Evolutionary conservation across 2,888 invertebrate species (phyloP), one percentile per base, ranked within the genome.

Genomic region (Diarsia brunnea): DNA sequence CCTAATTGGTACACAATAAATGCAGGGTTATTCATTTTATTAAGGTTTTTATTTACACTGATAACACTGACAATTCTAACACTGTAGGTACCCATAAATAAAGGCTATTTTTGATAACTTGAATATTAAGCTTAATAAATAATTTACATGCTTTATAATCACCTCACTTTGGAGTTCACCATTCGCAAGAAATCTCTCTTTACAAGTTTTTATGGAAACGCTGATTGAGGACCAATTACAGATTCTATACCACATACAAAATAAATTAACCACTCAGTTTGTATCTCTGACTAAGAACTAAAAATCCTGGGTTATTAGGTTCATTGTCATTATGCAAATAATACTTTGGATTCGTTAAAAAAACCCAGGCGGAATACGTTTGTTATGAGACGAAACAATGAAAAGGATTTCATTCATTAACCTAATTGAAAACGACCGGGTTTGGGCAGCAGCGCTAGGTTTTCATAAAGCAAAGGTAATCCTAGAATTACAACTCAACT

Each of bases 401-500:
- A 55, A 55, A 82, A 68, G 68, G 78, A 77, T 80, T 77, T 71
- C 43, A 71, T 82, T 71, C 53, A 80, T 82, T 82, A 77, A 68
- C 31, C 58, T 71, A 71, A 82, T 82, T 82, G 71, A 68, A 68
- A 53, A 60, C 67, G 70, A 64, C 38, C 38, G 43, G 53, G 24
- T 76, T 81, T 43, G 51, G 63, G 27, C 16, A 60, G 27, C 16
- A 60, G 21, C 24, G 61, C 51, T 49, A 77, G 64, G 38, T 58
- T 74, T 70, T 82, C 63, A 55, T 47, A 63, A 60, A 45, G 64
- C 81, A 67, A 71, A 75, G 47, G 65, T 75, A 79, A 84, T 65
- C 68, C 61, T 60, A 71, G 78, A 67, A 80, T 82, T 77, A 77
- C 53, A 55, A 64, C 24, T 65, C 38, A 58, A 45, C 43, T 75